Conservation (phyloP, 2,113 vertebrate species). For the Gymnorhina tibicen region DNA sequence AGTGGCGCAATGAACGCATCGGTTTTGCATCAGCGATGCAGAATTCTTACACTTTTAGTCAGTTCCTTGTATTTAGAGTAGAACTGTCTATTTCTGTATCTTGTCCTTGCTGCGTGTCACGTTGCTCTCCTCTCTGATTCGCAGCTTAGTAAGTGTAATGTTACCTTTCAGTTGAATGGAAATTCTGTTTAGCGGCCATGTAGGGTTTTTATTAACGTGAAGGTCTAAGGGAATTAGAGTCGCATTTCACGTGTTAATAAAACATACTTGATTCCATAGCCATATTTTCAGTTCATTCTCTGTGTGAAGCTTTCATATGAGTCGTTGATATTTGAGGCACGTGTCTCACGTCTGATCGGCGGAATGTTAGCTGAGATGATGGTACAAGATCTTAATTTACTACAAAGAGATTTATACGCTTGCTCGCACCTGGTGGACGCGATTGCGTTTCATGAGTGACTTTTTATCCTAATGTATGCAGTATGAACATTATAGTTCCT, state of each 20-base stretch:
- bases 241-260: neutral
- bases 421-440: neutral
- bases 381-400: neutral
- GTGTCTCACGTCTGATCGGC: neutral
- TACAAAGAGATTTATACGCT: neutral
- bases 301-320: neutral
- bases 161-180: neutral
- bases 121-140: neutral
- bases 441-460: neutral
- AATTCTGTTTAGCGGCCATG: neutral
- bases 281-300: neutral
- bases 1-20: neutral
- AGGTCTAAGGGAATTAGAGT: neutral
- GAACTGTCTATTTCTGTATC: neutral
- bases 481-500: neutral
- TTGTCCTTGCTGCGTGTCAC: neutral
- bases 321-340: neutral
- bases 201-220: neutral
- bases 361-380: neutral
- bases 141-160: neutral
- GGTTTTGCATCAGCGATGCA: neutral
- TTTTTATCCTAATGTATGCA: neutral
- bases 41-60: neutral
- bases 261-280: neutral
- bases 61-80: neutral